phyloP scores from a whole-genome alignment of 2,113 vertebrate genomes.

The Salvelinus namaycush region DNA sequence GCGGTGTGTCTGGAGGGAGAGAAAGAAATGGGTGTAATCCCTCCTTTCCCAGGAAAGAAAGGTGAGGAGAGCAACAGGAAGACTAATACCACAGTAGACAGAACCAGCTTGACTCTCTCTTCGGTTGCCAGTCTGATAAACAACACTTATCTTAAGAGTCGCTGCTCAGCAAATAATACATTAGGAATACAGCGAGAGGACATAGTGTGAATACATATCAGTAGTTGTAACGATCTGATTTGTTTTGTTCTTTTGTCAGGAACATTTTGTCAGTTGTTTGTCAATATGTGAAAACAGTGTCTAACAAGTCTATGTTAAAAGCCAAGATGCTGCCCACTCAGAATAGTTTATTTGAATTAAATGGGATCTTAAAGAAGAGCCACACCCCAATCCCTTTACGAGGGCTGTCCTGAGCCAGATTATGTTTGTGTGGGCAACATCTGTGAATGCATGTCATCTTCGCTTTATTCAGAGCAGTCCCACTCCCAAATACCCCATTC shows the following conservation, averaged over 20 bases:
- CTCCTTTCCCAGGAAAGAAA: constrained; percentile 16
- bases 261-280: neutral
- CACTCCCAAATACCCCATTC: too few species aligned
- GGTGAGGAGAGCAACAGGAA: constrained; percentile 40
- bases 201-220: neutral
- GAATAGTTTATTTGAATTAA: neutral
- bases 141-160: constrained; percentile 8
- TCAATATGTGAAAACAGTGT: neutral
- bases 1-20: constrained; percentile 46
- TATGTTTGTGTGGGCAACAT: too few species aligned
- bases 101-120: constrained; percentile 29
- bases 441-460: neutral
- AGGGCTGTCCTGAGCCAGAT: neutral
- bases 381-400: neutral
- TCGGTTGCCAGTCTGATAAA: constrained; percentile 43
- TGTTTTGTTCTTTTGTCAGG: neutral
- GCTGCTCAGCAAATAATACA: neutral
- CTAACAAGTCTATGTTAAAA: neutral
- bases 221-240: neutral
- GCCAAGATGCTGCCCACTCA: neutral
- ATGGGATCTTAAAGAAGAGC: neutral
- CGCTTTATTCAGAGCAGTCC: too few species aligned
- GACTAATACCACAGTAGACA: constrained; percentile 52
- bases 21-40: constrained; percentile 58
- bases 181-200: neutral